Conservation (phyloP, 1,140 invertebrate genomes). For the Caenorhabditis remanei region DNA sequence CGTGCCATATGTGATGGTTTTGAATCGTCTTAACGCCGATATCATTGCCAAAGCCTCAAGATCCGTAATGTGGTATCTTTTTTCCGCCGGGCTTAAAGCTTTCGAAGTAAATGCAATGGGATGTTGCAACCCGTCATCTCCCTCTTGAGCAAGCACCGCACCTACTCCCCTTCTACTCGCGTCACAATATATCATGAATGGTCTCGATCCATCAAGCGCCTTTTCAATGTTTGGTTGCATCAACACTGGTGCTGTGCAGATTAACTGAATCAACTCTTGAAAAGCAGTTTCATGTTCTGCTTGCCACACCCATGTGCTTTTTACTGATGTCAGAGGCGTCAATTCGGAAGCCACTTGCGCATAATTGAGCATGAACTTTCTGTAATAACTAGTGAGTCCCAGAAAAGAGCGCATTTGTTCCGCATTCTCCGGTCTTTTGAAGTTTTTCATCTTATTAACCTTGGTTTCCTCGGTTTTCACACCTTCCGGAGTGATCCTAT, state of each 20-base stretch:
- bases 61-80: slow-evolving; percentile 57
- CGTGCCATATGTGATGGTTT: slow-evolving; percentile 8
- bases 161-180: slow-evolving; percentile 63
- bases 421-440: neutral
- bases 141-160: slow-evolving; percentile 63
- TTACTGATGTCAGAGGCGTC: slow-evolving; percentile 60
- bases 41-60: slow-evolving; percentile 60
- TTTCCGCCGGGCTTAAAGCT: slow-evolving; percentile 58
- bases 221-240: slow-evolving; percentile 57
- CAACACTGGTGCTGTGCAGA: slow-evolving; percentile 64
- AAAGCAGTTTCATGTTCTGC: slow-evolving; percentile 59
- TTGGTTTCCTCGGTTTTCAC: slow-evolving; percentile 36
- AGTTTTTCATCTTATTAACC: slow-evolving; percentile 12
- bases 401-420: slow-evolving; percentile 38
- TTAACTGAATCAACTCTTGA: slow-evolving; percentile 45
- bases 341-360: slow-evolving; percentile 59
- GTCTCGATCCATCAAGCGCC: slow-evolving; percentile 1
- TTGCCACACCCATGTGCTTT: slow-evolving; percentile 18
- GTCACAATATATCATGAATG: slow-evolving; percentile 67
- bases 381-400: slow-evolving; percentile 48
- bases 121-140: slow-evolving; percentile 55
- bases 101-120: slow-evolving; percentile 62
- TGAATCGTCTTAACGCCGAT: slow-evolving; percentile 18
- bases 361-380: slow-evolving; percentile 57
- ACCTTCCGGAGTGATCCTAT: slow-evolving; percentile 12